Percentiles rank a stretch among this genome's conserved stretches.
phyloP scores from a whole-genome alignment of 2,113 vertebrate species.

The Pachycephala philippinensis region DNA sequence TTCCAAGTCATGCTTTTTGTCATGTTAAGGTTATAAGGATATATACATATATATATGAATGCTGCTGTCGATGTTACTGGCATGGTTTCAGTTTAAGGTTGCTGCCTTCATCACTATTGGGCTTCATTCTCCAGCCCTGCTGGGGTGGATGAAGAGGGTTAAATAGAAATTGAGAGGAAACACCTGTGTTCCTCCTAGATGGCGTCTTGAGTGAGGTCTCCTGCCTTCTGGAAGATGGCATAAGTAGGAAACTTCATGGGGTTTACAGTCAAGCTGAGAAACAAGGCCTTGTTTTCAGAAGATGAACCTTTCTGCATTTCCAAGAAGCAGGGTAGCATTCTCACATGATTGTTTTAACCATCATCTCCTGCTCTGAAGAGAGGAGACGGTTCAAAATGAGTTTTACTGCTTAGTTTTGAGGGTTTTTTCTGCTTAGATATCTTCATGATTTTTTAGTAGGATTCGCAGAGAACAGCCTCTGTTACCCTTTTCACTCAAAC shows the following conservation, averaged over 20 bases:
- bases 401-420: not conserved
- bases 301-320: not conserved
- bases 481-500: not conserved
- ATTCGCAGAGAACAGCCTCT: not conserved
- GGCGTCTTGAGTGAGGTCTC: not conserved
- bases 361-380: not conserved
- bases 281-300: not conserved
- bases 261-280: not conserved
- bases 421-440: not conserved
- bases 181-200: not conserved
- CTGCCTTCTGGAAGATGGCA: not conserved
- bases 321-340: not conserved
- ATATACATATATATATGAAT: too few relatives aligned
- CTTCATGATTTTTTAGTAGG: not conserved
- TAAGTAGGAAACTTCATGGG: not conserved
- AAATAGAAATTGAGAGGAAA: not conserved
- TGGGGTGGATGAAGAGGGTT: not conserved
- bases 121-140: not conserved
- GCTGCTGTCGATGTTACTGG: not conserved
- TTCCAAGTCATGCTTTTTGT: not conserved
- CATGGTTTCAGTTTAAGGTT: not conserved
- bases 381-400: not conserved
- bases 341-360: rapidly evolving
- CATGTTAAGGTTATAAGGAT: not conserved
- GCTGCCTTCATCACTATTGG: not conserved